Percentiles rank a stretch among this genome's conserved stretches.
phyloP scores from a whole-genome alignment of 2,113 vertebrate genomes.

The Myotis yumanensis region DNA sequence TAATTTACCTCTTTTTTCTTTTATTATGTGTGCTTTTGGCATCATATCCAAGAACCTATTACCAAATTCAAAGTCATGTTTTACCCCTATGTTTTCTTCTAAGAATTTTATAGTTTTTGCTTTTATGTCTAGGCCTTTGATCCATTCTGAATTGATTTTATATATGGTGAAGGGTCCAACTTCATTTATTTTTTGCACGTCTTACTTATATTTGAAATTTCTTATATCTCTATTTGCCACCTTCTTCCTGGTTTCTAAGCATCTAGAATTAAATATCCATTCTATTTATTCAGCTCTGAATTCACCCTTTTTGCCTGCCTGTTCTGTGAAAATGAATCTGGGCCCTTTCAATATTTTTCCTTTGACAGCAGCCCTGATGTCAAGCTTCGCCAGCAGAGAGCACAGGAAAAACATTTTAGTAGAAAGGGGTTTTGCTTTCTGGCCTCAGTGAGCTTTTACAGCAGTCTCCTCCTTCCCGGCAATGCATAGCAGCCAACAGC shows the following conservation, averaged over 20 bases:
- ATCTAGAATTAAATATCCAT: constrained; percentile 34
- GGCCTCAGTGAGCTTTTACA: not conserved
- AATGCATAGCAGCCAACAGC: not conserved
- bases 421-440: not conserved
- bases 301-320: not conserved
- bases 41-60: not conserved
- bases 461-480: not conserved
- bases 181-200: not conserved
- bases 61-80: not conserved
- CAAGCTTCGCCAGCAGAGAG: not conserved
- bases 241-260: not conserved
- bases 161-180: not conserved
- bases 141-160: not conserved
- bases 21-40: not conserved
- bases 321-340: not conserved
- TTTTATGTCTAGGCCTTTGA: not conserved
- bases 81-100: not conserved
- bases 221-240: not conserved
- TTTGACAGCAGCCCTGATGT: not conserved
- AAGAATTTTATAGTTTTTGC: not conserved
- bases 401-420: not conserved
- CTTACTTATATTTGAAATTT: not conserved
- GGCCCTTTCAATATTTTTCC: not conserved
- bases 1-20: not conserved
- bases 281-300: constrained; percentile 1